Percentiles rank a stretch among this genome's conserved stretches.
phyloP scores from a whole-genome alignment of 2,888 invertebrate genomes.

The Microplitis deprimator region DNA sequence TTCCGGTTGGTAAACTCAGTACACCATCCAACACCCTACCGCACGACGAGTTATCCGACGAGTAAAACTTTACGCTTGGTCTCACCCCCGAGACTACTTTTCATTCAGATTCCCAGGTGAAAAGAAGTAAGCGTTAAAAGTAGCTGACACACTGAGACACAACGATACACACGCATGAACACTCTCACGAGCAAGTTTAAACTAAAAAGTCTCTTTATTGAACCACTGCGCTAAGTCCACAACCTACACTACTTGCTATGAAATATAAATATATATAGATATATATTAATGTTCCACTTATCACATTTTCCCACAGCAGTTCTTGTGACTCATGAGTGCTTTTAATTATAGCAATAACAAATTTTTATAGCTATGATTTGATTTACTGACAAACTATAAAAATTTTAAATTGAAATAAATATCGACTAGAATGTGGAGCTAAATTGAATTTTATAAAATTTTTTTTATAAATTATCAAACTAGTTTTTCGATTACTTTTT shows the following conservation, averaged over 20 bases:
- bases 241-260: not conserved
- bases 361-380: not conserved
- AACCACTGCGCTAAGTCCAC: not conserved
- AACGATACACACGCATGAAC: slow-evolving; percentile 16
- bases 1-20: slow-evolving; percentile 22
- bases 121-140: slow-evolving; percentile 29
- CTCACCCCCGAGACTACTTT: slow-evolving; percentile 31
- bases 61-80: slow-evolving; percentile 32
- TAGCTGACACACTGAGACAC: slow-evolving; percentile 25
- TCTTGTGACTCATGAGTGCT: not conserved
- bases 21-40: not conserved
- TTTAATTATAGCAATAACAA: not conserved
- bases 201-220: slow-evolving; percentile 5
- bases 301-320: slow-evolving; percentile 5
- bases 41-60: slow-evolving; percentile 19
- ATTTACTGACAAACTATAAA: not conserved
- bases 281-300: not conserved
- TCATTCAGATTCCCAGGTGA: slow-evolving; percentile 35
- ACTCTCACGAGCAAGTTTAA: slow-evolving; percentile 2
- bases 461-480: too few species aligned
- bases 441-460: too few species aligned
- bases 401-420: not conserved
- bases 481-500: too few species aligned
- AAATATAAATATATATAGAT: not conserved
- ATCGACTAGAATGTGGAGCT: too few species aligned